Evolutionary conservation across 2,113 vertebrate species (phyloP), one percentile per base, ranked within the genome.

Genomic region (Tiliqua scincoides): DNA sequence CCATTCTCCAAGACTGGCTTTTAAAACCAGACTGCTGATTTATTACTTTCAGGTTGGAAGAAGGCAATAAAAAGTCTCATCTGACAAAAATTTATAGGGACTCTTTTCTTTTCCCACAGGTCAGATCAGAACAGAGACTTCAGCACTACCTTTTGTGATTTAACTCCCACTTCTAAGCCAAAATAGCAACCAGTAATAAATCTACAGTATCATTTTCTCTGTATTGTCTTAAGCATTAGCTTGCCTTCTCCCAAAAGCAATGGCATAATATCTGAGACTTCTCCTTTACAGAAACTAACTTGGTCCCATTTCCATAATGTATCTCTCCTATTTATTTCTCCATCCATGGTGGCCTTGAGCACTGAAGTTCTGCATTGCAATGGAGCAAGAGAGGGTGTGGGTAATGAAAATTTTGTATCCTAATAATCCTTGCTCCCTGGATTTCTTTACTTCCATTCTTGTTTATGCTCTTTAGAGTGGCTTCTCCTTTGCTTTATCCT

Each of bases 51-150:
- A 74, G 82, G 61, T 80, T 73, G 32, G 82, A 88, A 74, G 35
- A 35, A 84, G 35, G 68, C 61, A 83, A 87, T 87, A 88, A 88
- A 62, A 72, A 79, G 68, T 67, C 67, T 79, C 77, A 84, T 74
- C 68, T 88, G 87, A 88, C 68, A 80, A 40, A 74, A 84, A 84
- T 80, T 84, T 67, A 88, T 88, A 57, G 61, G 12, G 30, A 67
- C 68, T 75, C 70, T 74, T 84, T 80, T 48, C n/a, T 48, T 83
- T 68, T 61, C 78, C 68, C 77, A 74, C 67, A 72, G 82, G 82
- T 84, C 76, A 88, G 73, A 84, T 80, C 76, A 80, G 61, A 80
- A 88, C 61, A 67, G 76, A 84, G 48, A 88, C 68, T 65, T 67
- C 59, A 79, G 37, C 20, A 71, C 43, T 88, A 73, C 43, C 77